Percentiles rank a stretch among this genome's conserved stretches.
phyloP scores from a whole-genome alignment of 2,113 vertebrate species.

The Ceuthmochares aereus region DNA sequence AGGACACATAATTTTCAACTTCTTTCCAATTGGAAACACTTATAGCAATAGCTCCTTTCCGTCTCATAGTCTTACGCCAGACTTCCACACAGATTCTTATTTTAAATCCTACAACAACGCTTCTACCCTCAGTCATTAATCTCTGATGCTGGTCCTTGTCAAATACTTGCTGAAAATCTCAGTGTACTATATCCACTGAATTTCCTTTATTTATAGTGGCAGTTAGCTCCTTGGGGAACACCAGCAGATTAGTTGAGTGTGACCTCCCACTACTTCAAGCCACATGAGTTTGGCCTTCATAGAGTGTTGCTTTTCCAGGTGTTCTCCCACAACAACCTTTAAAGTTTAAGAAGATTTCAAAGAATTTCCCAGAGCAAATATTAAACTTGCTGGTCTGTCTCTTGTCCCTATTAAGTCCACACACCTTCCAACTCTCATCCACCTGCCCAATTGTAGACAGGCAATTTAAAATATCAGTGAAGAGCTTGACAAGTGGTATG shows the following conservation, averaged over 20 bases:
- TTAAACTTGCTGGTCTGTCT: background rate
- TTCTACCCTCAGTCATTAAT: background rate
- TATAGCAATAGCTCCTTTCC: background rate
- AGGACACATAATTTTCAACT: background rate
- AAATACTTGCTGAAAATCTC: slow-evolving; percentile 17
- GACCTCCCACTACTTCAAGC: slow-evolving; percentile 2
- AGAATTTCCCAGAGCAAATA: slow-evolving; percentile 52
- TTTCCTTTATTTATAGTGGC: background rate
- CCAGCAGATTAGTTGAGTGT: background rate
- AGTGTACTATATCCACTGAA: background rate
- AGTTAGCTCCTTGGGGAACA: background rate
- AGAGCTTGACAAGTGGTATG: background rate
- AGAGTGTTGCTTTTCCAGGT: background rate
- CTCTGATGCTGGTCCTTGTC: background rate
- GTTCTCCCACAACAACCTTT: slow-evolving; percentile 58
- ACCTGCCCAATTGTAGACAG: background rate
- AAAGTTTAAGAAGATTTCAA: slow-evolving; percentile 36
- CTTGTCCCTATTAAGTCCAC: background rate
- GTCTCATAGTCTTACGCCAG: background rate
- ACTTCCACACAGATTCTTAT: background rate
- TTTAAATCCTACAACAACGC: background rate
- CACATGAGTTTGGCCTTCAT: background rate
- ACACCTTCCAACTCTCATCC: background rate
- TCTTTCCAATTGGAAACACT: background rate
- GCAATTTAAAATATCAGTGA: background rate